Evolutionary conservation across 1,140 invertebrate species (phyloP).

Genomic region (Papilio machaon): DNA sequence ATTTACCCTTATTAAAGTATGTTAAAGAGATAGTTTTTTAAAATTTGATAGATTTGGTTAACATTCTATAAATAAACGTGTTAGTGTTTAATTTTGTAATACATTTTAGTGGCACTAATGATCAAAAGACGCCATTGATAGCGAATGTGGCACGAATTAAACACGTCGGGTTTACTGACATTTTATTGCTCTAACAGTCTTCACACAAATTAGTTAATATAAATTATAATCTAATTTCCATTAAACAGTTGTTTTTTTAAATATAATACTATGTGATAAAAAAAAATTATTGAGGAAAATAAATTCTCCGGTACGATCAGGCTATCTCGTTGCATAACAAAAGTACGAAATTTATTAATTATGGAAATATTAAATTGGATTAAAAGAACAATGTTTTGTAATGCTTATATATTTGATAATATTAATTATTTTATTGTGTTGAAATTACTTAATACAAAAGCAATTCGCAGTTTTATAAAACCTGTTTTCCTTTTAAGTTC

Average conservation of each 20-base stretch:
- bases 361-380: too few relatives aligned
- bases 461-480: background rate
- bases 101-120: slow-evolving; percentile 1
- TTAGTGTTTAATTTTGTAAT: slow-evolving; percentile 13
- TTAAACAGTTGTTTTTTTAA: too few relatives aligned
- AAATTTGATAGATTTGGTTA: background rate
- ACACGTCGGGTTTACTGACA: background rate
- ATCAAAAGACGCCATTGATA: slow-evolving; percentile 11
- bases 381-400: too few relatives aligned
- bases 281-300: too few relatives aligned
- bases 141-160: slow-evolving; percentile 16
- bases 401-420: too few relatives aligned
- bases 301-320: background rate
- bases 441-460: background rate
- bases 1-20: background rate
- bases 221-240: background rate
- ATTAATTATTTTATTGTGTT: background rate
- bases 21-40: background rate
- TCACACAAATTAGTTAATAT: slow-evolving; percentile 6
- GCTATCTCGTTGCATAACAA: too few relatives aligned
- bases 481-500: background rate
- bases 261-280: too few relatives aligned
- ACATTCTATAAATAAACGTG: background rate
- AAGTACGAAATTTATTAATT: too few relatives aligned
- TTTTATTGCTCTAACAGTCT: background rate